These are phyloP conservation scores for Oryzias melastigma DNA, from an alignment of 2,113 vertebrate species.

Conservation along the genomic window DNA sequence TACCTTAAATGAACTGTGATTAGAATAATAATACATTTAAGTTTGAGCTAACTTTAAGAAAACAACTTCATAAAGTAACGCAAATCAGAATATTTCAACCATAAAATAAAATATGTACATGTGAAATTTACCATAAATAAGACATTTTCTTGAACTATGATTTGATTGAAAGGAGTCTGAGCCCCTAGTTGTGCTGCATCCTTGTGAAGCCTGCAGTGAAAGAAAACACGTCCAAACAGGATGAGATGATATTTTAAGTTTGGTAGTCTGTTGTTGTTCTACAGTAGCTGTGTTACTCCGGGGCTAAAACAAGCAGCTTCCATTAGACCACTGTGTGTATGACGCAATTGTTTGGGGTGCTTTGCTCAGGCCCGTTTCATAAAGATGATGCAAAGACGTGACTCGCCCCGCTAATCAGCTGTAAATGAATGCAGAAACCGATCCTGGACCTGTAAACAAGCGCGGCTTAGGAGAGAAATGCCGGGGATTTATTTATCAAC, in stretches of 20 bases:
- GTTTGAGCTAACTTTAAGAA: too few species aligned
- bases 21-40: too few species aligned
- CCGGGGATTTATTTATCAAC: neutral
- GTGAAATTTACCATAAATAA: too few species aligned
- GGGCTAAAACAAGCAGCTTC: constrained; percentile 28
- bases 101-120: too few species aligned
- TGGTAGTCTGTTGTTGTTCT: constrained; percentile 2
- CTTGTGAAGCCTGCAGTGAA: neutral
- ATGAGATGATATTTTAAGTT: constrained; percentile 1
- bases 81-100: too few species aligned
- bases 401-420: constrained; percentile 14
- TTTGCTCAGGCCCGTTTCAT: constrained; percentile 7
- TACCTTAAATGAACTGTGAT: too few species aligned
- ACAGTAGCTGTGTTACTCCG: constrained; percentile 35
- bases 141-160: too few species aligned
- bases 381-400: constrained; percentile 23
- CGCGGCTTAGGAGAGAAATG: neutral
- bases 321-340: constrained; percentile 11
- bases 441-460: constrained; percentile 16
- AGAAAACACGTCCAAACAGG: neutral
- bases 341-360: constrained; percentile 13
- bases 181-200: too few species aligned
- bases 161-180: too few species aligned
- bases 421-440: constrained; percentile 14
- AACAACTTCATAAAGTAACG: too few species aligned